Conservation (phyloP, 2,113 vertebrate species). For the Tautogolabrus adspersus region DNA sequence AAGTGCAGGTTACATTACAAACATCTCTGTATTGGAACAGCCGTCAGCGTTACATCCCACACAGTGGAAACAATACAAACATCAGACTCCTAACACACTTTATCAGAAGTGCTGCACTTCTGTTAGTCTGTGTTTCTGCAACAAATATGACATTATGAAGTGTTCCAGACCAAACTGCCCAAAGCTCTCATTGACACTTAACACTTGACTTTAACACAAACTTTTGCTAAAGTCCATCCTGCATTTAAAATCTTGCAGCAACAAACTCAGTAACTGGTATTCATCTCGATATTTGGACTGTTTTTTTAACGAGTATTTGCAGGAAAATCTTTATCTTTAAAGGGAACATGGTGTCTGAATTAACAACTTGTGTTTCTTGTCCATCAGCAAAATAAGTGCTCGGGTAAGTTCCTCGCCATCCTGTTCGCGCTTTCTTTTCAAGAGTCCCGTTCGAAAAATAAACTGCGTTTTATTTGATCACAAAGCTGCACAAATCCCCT, state of each 20-base stretch:
- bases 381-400: neutral
- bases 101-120: neutral
- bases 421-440: neutral
- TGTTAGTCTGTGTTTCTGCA: neutral
- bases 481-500: constrained; percentile 3
- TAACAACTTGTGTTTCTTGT: too few species aligned
- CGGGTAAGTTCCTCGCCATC: too few species aligned
- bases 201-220: neutral
- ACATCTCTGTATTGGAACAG: neutral
- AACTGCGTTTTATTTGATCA: neutral
- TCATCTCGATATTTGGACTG: too few species aligned
- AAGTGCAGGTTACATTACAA: constrained; percentile 53
- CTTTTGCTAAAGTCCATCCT: too few species aligned
- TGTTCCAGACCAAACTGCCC: constrained; percentile 2
- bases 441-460: neutral
- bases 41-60: constrained; percentile 67
- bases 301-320: too few species aligned
- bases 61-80: constrained; percentile 71
- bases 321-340: too few species aligned
- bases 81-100: constrained; percentile 6
- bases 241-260: too few species aligned
- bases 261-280: too few species aligned
- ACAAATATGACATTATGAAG: neutral
- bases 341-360: too few species aligned
- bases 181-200: neutral